Evolutionary conservation across 1,140 invertebrate species (phyloP), one percentile per base, ranked within the genome.

Genomic region (Drosophila sucinea): DNA sequence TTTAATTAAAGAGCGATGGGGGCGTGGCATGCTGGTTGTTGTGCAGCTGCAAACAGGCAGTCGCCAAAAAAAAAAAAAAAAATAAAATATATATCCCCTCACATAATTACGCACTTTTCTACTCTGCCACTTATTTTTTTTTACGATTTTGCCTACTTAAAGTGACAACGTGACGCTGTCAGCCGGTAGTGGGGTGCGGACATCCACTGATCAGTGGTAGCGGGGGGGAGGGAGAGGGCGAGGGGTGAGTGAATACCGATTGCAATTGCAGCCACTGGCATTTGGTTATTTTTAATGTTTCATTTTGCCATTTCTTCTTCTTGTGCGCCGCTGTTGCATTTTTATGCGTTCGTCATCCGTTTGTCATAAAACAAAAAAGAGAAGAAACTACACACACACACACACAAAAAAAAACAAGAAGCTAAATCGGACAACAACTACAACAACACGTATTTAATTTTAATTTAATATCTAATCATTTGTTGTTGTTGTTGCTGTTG

Each of bases 341-440:
- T 89, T 89, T 90, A 89, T 89, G 85, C 81, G 84, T 79, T 90
- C 84, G 81, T 90, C 84, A 89, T 89, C 84, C 84, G 84, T 90
- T 90, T 89, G 84, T 85, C 84, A 89, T 89, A 89, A 89, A 79
- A 68, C 54, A 68, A 67, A 60, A 78, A 78, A 67, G 47, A 6
- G 35, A 47, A 51, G 25, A 27, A 3, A 44, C 17, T 17, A 17
- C 17, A 17, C 17, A 17, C 17, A 17, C 17, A 17, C 17, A 17
- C 17, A 17, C 17, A 17, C 17, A 23, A 4, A 70, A 66, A 70
- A 62, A 51, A 64, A 62, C 51, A 33, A 63, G 33, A 29, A 55
- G 51, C 56, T 17, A 29, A 7, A n/a, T n/a, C 29, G 27, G 55
- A 55, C 35, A n/a, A 11, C 60, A 62, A 41, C 60, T 29, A 71